These are phyloP conservation scores for Hypanus sabinus DNA, from an alignment of 2,113 vertebrate genomes.

Conservation along the genomic window DNA sequence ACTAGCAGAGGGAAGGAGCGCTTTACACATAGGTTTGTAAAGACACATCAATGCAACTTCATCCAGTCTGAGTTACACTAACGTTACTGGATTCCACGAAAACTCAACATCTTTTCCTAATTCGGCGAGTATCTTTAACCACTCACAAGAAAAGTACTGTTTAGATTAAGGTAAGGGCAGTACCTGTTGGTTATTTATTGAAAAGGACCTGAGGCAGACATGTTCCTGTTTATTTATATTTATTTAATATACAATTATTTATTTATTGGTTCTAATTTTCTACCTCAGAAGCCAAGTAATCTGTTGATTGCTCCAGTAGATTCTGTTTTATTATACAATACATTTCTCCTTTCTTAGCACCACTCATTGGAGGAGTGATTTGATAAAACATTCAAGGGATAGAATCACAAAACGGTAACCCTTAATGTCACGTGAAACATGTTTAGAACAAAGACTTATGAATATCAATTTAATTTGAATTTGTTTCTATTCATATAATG, in stretches of 20 bases:
- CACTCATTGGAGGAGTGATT: neutral
- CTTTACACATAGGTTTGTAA: neutral
- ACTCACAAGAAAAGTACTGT: neutral
- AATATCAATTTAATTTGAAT: neutral
- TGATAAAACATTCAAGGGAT: neutral
- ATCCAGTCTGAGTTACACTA: neutral
- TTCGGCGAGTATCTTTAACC: neutral
- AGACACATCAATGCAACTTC: neutral
- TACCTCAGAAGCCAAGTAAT: too few relatives aligned
- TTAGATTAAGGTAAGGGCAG: neutral
- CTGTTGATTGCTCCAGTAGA: too few relatives aligned
- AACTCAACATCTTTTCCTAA: neutral
- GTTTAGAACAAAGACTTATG: neutral
- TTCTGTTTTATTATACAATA: neutral
- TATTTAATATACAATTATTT: neutral
- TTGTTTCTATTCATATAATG: neutral
- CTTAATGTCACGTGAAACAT: neutral
- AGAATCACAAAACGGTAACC: neutral
- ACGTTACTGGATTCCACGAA: neutral
- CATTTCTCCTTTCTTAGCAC: neutral
- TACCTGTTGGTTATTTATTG: neutral
- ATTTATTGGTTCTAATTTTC: neutral
- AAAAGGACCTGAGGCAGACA: neutral
- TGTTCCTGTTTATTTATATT: too few relatives aligned
- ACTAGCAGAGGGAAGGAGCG: too few relatives aligned